Percentiles rank a stretch among this genome's conserved stretches.
Evolutionary conservation across 2,113 vertebrate species (phyloP).

Genomic region (cattle (Bos taurus)): DNA sequence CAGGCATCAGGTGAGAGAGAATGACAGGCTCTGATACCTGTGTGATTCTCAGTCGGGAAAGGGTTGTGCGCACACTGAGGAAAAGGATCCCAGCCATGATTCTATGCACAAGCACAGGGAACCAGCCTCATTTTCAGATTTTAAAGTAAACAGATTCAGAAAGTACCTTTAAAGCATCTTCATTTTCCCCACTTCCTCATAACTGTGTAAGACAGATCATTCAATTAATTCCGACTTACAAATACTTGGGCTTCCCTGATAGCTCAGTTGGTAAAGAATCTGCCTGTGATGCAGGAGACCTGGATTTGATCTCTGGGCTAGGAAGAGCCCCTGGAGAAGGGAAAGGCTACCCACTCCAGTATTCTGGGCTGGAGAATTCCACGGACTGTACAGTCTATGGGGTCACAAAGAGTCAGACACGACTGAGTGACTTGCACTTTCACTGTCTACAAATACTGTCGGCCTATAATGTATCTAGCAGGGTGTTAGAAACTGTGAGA

Average conservation of each 20-base stretch:
- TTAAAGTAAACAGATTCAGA: not conserved
- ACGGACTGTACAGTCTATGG: not conserved
- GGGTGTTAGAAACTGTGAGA: not conserved
- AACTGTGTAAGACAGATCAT: not conserved
- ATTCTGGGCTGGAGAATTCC: not conserved
- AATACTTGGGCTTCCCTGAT: not conserved
- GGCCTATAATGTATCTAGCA: not conserved
- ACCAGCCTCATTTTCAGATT: not conserved
- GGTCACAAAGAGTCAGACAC: not conserved
- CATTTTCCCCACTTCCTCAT: not conserved
- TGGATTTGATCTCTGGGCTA: not conserved
- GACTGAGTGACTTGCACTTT: not conserved
- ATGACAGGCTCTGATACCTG: not conserved
- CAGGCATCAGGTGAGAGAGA: not conserved
- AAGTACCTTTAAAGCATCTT: conserved; percentile 13
- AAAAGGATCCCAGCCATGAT: not conserved
- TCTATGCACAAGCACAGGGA: not conserved
- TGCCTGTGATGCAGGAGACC: not conserved
- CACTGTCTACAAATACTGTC: not conserved
- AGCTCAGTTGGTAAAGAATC: not conserved
- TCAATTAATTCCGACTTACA: not conserved
- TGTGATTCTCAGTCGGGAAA: not conserved
- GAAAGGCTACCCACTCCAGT: not conserved
- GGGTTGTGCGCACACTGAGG: not conserved
- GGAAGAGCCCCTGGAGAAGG: not conserved